These are phyloP conservation scores for Corythornis leucogaster DNA, from an alignment of 2,797 vertebrate species.

Conservation along the genomic window DNA sequence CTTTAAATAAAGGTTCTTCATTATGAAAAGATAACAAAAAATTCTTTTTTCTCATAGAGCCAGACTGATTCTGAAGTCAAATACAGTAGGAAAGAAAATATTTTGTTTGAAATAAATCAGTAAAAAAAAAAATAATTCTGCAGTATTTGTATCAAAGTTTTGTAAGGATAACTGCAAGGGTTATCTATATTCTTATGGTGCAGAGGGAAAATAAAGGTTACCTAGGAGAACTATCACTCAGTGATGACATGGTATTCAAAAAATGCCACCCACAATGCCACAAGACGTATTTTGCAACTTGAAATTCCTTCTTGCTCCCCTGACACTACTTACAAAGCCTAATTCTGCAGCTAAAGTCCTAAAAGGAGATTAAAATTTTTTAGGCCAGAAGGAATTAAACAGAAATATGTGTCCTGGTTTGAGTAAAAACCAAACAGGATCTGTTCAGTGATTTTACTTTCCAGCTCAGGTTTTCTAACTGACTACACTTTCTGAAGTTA, in stretches of 20 bases:
- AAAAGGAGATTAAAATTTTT: conserved; percentile 11
- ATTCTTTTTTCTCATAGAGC: neutral
- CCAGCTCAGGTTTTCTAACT: too few relatives aligned
- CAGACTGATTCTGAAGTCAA: neutral
- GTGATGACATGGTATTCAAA: neutral
- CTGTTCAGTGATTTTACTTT: too few relatives aligned
- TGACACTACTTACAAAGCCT: neutral
- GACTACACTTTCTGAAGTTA: too few relatives aligned
- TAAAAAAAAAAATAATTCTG: neutral
- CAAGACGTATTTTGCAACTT: neutral
- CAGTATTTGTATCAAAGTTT: neutral
- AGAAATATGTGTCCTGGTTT: neutral
- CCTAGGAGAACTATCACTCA: neutral
- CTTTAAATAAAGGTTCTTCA: neutral
- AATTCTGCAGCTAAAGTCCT: neutral
- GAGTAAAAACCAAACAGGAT: too few relatives aligned
- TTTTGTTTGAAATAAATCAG: neutral
- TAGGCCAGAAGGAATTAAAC: neutral
- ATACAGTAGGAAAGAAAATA: neutral
- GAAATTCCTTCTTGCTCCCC: neutral
- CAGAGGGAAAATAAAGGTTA: neutral
- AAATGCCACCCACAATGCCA: neutral
- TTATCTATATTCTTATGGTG: neutral
- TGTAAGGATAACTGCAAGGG: neutral
- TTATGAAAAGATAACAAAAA: neutral